Evolutionary conservation across 92 coral and sea anemone species (phyloP).

Genomic region (Umimayanthus kanabou): DNA sequence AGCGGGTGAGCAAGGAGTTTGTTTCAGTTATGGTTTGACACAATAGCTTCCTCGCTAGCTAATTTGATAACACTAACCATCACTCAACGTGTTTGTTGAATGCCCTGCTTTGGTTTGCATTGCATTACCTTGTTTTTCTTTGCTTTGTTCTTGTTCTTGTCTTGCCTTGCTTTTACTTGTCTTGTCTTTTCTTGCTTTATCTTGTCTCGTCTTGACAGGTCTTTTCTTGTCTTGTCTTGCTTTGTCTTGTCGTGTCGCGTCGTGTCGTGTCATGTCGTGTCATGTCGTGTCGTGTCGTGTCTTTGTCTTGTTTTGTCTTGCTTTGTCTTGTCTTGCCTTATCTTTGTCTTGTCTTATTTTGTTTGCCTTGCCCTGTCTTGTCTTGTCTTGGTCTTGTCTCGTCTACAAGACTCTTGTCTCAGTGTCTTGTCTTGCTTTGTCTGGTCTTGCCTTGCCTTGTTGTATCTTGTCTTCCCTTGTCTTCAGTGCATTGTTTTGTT

Average conservation of each 20-base stretch:
- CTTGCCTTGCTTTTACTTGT: too few species aligned
- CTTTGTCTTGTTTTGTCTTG: background rate
- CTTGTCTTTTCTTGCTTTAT: too few species aligned
- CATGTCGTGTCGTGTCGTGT: too few species aligned
- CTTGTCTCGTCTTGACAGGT: background rate
- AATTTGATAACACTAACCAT: background rate
- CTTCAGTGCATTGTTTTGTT: background rate
- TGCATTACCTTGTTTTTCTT: too few species aligned
- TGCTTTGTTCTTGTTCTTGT: background rate
- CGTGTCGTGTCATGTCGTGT: background rate
- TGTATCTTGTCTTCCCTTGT: background rate
- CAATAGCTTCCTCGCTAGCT: background rate
- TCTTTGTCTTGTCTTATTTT: too few species aligned
- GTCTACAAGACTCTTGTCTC: too few species aligned
- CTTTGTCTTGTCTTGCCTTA: too few species aligned
- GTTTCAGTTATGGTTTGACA: background rate
- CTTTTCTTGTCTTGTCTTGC: background rate
- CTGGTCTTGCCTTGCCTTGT: background rate
- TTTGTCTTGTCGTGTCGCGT: background rate
- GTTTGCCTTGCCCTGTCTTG: background rate
- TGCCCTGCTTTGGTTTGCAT: background rate
- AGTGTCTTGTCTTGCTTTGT: background rate
- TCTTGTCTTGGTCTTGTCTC: too few species aligned
- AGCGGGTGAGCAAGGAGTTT: conserved; percentile 53
- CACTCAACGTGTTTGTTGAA: background rate